phyloP scores from a whole-genome alignment of 2,113 vertebrate genomes.

The Oxyruncus cristatus region DNA sequence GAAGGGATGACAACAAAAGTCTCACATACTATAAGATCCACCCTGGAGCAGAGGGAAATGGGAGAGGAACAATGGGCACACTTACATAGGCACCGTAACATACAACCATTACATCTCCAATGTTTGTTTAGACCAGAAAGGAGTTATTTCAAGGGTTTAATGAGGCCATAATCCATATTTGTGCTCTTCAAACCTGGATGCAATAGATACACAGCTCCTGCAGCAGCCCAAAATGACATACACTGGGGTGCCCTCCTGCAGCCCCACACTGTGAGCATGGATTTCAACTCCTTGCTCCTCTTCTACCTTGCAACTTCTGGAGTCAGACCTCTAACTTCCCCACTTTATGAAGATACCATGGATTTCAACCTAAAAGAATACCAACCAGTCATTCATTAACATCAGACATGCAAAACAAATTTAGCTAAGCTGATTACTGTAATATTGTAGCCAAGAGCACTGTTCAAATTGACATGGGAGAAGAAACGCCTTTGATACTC shows the following conservation, averaged over 20 bases:
- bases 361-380: constrained; percentile 44
- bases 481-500: constrained; percentile 42
- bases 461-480: constrained; percentile 53
- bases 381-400: constrained; percentile 36
- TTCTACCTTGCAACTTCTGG: not conserved
- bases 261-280: not conserved
- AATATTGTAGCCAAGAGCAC: constrained; percentile 57
- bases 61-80: not conserved
- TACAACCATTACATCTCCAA: not conserved
- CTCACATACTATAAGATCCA: not conserved
- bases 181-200: not conserved
- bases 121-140: not conserved
- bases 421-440: constrained; percentile 65
- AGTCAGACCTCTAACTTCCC: not conserved
- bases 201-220: rapidly evolving
- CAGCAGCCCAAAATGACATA: not conserved
- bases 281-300: not conserved
- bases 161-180: not conserved
- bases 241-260: not conserved
- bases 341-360: not conserved
- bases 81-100: no score
- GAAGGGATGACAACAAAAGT: not conserved
- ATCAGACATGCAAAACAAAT: constrained; percentile 62
- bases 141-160: not conserved
- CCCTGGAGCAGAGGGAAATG: not conserved